Conservation (phyloP, 2,797 vertebrate genomes). For the Antrozous pallidus region DNA sequence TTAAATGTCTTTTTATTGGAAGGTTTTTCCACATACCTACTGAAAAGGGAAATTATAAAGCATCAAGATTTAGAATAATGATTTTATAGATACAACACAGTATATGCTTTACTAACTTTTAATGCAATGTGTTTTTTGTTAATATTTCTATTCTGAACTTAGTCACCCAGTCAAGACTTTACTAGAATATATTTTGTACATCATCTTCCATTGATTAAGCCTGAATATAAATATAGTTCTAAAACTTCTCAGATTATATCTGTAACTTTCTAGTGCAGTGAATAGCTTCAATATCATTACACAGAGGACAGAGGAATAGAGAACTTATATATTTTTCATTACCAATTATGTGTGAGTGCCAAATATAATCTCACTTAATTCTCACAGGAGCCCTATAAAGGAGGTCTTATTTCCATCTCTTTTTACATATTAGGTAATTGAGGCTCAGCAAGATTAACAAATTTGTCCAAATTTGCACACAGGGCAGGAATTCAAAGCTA, state of each 20-base stretch:
- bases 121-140: not conserved
- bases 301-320: not conserved
- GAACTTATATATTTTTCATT: not conserved
- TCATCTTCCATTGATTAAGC: not conserved
- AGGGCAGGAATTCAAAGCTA: not conserved
- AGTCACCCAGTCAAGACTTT: not conserved
- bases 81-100: not conserved
- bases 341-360: not conserved
- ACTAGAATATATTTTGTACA: not conserved
- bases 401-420: not conserved
- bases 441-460: not conserved
- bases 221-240: not conserved
- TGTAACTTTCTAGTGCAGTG: not conserved
- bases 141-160: not conserved
- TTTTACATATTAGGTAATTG: not conserved
- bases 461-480: not conserved
- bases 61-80: conserved; percentile 1
- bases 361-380: conserved; percentile 17
- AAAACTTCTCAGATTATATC: conserved; percentile 5
- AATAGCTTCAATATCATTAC: not conserved
- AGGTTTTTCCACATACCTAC: not conserved
- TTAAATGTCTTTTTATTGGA: not conserved
- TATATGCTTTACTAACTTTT: not conserved
- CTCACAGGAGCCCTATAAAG: not conserved
- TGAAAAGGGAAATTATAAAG: not conserved